These are phyloP conservation scores for Euthynnus affinis DNA, from an alignment of 2,797 vertebrate species.

Conservation along the genomic window DNA sequence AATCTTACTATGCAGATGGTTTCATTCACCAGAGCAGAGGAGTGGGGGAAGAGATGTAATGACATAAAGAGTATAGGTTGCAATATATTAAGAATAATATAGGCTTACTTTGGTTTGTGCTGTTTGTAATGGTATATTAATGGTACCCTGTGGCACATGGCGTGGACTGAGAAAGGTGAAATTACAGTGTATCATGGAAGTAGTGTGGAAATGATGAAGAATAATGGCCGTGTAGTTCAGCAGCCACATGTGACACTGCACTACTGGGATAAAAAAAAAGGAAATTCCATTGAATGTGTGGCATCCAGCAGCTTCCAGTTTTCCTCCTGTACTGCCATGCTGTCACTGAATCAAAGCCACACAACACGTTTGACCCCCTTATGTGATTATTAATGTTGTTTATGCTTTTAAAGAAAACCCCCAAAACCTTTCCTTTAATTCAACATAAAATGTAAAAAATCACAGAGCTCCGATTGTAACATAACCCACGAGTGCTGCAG, in stretches of 20 bases:
- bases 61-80: conserved; percentile 84
- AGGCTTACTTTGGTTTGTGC: conserved; percentile 53
- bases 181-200: conserved; percentile 65
- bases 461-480: not conserved
- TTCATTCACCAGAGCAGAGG: conserved; percentile 79
- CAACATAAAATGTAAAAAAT: too few species aligned
- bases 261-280: conserved; percentile 5
- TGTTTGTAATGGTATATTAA: too few species aligned
- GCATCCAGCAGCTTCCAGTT: not conserved
- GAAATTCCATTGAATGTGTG: conserved; percentile 26
- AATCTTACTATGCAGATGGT: conserved; percentile 87
- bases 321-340: not conserved
- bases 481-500: not conserved
- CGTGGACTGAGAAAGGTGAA: conserved; percentile 53
- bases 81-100: conserved; percentile 82
- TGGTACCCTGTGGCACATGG: conserved; percentile 46
- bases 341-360: not conserved
- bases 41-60: conserved; percentile 69
- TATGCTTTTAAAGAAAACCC: too few species aligned
- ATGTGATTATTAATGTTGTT: too few species aligned
- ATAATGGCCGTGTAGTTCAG: conserved; percentile 43
- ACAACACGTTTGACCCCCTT: not conserved
- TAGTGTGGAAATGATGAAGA: conserved; percentile 43
- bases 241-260: not conserved
- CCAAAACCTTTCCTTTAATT: too few species aligned